Conservation (phyloP, 2,113 vertebrate species). For the Corvus hawaiiensis region DNA sequence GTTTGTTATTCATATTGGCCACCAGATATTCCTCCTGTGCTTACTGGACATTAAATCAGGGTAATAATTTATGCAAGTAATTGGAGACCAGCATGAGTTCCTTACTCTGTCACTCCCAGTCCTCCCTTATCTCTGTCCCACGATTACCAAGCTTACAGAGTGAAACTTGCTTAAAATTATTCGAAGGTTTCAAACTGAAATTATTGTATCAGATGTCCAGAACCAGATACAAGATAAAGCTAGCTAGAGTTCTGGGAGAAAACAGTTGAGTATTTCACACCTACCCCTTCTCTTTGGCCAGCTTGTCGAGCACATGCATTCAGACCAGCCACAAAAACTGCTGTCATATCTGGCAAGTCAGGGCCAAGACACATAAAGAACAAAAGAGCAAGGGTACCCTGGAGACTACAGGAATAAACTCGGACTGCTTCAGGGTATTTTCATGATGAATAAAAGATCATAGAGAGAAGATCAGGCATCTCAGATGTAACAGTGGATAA, state of each 20-base stretch:
- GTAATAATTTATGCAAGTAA: neutral
- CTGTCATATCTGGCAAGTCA: neutral
- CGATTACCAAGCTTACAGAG: neutral
- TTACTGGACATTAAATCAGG: neutral
- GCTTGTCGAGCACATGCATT: neutral
- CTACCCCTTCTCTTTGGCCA: neutral
- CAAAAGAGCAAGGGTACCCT: neutral
- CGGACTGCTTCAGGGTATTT: neutral
- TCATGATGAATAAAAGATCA: neutral
- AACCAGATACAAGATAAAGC: neutral
- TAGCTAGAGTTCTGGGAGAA: neutral
- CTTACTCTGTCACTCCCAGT: neutral
- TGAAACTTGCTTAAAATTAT: neutral
- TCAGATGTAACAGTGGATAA: neutral
- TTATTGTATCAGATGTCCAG: neutral
- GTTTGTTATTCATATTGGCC: neutral
- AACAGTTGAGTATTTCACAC: rapidly evolving
- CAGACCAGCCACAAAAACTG: neutral
- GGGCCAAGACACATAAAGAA: neutral
- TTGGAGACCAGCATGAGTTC: neutral
- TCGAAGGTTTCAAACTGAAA: neutral
- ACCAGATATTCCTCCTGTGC: neutral
- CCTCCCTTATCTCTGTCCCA: neutral
- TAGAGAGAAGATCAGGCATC: neutral
- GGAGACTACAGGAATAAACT: neutral